Evolutionary conservation across 2,888 invertebrate species (phyloP).

Genomic region (Tanypteryx hageni): DNA sequence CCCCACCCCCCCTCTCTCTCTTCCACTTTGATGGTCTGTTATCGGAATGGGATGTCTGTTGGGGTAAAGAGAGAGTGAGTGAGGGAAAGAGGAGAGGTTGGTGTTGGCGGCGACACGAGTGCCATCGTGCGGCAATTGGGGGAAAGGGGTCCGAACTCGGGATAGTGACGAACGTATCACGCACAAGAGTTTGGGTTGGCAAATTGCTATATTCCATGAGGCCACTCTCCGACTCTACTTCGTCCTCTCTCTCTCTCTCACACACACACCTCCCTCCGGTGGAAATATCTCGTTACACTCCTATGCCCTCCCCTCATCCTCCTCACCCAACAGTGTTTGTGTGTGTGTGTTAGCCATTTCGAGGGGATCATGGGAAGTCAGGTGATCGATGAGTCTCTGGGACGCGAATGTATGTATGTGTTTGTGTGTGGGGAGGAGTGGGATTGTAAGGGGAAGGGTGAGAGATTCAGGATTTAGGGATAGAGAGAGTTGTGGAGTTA

Average conservation of each 20-base stretch:
- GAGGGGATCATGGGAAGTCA: neutral
- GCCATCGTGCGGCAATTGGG: slow-evolving; percentile 32
- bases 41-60: neutral
- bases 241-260: neutral
- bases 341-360: slow-evolving; percentile 2
- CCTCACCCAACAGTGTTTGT: neutral
- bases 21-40: slow-evolving; percentile 17
- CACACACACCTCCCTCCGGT: neutral
- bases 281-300: slow-evolving; percentile 5
- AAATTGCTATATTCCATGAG: slow-evolving; percentile 59
- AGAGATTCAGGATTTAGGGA: neutral
- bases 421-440: neutral
- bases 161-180: slow-evolving; percentile 39
- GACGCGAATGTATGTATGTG: neutral
- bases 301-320: neutral
- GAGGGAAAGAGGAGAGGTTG: neutral
- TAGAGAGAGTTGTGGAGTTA: neutral
- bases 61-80: neutral
- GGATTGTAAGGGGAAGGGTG: neutral
- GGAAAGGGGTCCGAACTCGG: slow-evolving; percentile 20
- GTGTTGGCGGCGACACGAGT: neutral
- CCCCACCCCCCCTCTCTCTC: neutral
- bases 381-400: neutral
- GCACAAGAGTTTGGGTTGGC: slow-evolving; percentile 48
- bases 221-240: neutral